Percentiles rank a stretch among this genome's conserved stretches.
These are phyloP conservation scores for Charina bottae DNA, from an alignment of 2,113 vertebrate genomes.

Conservation along the genomic window DNA sequence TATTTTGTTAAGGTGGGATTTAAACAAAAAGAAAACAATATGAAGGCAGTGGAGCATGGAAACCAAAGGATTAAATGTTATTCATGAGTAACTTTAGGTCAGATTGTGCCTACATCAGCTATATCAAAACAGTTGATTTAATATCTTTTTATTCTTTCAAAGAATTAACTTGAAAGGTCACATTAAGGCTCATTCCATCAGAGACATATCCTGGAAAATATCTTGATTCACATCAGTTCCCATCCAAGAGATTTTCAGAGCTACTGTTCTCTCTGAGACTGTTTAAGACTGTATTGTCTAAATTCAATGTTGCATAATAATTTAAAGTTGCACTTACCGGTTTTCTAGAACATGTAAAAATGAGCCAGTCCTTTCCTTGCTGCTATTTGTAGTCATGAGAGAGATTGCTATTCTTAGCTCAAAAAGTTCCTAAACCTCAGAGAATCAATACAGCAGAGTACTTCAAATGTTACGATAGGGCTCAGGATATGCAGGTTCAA, in stretches of 20 bases:
- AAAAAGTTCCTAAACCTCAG: background rate
- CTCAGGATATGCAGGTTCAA: background rate
- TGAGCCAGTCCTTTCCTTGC: constrained; percentile 4
- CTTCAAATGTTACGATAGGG: background rate
- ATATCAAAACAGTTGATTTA: constrained; percentile 55
- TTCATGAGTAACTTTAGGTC: constrained; percentile 38
- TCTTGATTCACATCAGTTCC: constrained; percentile 56
- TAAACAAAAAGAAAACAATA: constrained; percentile 24
- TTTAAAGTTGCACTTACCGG: constrained; percentile 28
- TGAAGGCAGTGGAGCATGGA: background rate
- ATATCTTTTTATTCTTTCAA: constrained; percentile 63
- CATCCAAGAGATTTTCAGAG: constrained; percentile 50
- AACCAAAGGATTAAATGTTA: constrained; percentile 20
- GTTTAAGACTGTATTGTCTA: constrained; percentile 44
- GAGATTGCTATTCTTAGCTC: background rate
- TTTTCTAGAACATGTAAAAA: constrained; percentile 37
- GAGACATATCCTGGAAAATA: constrained; percentile 50
- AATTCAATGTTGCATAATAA: constrained; percentile 27
- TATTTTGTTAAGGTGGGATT: constrained; percentile 1
- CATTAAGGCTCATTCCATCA: constrained; percentile 48
- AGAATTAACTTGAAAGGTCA: constrained; percentile 64
- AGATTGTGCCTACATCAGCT: constrained; percentile 48
- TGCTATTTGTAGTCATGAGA: constrained; percentile 23
- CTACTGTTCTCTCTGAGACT: constrained; percentile 42
- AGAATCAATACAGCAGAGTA: background rate